Conservation (phyloP, 2,888 invertebrate genomes). For the Apomyelois bistriatella region DNA sequence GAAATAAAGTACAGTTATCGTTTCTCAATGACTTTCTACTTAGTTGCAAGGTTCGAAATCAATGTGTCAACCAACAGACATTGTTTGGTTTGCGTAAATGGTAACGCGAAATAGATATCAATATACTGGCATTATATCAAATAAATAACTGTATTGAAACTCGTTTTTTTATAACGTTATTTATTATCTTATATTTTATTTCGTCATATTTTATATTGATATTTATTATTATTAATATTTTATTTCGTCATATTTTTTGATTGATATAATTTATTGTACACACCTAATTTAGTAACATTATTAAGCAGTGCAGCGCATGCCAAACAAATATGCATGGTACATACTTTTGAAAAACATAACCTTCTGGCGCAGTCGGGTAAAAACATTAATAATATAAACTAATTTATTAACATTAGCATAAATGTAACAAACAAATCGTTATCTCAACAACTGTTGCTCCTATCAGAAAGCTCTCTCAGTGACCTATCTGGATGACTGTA, state of each 20-base stretch:
- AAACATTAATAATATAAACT: no score
- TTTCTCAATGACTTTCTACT: neutral
- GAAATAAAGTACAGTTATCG: neutral
- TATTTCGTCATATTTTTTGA: no score
- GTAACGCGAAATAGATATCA: neutral
- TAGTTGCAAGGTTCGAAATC: neutral
- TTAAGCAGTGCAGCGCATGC: no score
- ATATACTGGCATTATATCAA: no score
- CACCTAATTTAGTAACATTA: no score
- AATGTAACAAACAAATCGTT: neutral
- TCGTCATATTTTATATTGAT: neutral
- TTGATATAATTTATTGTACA: no score
- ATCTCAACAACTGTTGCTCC: neutral
- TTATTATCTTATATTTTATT: neutral
- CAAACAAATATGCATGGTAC: no score
- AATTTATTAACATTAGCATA: neutral
- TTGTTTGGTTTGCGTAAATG: neutral
- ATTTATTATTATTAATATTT: no score
- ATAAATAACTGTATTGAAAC: no score
- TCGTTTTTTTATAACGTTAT: no score
- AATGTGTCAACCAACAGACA: neutral
- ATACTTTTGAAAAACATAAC: no score
- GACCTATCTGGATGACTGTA: slow-evolving; percentile 11
- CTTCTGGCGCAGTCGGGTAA: no score
- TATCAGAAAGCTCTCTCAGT: slow-evolving; percentile 8